phyloP scores from a whole-genome alignment of 1,140 invertebrate genomes.

The Trichonephila clavipes region DNA sequence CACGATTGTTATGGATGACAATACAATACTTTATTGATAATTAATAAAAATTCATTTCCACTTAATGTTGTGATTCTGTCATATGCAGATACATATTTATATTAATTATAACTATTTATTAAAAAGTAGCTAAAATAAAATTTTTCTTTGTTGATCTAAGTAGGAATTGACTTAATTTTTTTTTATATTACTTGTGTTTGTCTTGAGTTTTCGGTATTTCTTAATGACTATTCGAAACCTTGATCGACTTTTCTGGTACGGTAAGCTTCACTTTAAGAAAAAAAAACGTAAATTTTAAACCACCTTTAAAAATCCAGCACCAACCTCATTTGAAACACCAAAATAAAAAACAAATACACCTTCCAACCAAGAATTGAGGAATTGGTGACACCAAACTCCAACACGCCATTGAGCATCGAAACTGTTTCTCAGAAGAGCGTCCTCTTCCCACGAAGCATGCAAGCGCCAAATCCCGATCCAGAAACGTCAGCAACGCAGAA shows the following conservation, averaged over 20 bases:
- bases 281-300: too few species aligned
- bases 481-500: background rate
- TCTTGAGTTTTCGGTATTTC: background rate
- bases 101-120: too few species aligned
- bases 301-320: background rate
- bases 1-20: too few species aligned
- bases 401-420: background rate
- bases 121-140: too few species aligned
- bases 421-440: background rate
- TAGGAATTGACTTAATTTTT: too few species aligned
- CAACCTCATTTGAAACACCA: background rate
- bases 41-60: too few species aligned
- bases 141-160: too few species aligned
- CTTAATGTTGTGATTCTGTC: too few species aligned
- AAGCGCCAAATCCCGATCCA: background rate
- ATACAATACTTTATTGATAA: too few species aligned
- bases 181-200: too few species aligned
- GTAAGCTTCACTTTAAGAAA: too few species aligned
- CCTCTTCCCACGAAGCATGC: background rate
- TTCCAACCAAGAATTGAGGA: background rate
- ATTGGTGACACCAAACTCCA: background rate
- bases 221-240: background rate
- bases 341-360: background rate
- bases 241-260: background rate
- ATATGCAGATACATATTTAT: too few species aligned